Evolutionary conservation across 1,140 invertebrate genomes (phyloP).

Genomic region (Colletes latitarsis): DNA sequence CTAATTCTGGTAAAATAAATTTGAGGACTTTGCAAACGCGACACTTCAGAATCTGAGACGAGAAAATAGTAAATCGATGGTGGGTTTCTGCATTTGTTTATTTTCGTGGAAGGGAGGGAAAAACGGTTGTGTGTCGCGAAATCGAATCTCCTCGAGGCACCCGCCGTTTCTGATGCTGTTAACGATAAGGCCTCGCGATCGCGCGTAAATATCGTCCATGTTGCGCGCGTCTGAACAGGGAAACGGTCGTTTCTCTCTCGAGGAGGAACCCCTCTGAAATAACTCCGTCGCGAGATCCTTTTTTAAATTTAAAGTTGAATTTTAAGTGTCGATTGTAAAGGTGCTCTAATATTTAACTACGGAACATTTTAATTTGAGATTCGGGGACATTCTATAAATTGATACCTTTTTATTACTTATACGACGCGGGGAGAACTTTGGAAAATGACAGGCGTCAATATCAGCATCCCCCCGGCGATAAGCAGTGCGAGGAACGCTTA

Average conservation of each 20-base stretch:
- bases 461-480: constrained; percentile 29
- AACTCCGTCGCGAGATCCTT: background rate
- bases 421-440: constrained; percentile 20
- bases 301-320: too few species aligned
- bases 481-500: constrained; percentile 20
- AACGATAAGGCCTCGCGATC: constrained; percentile 25
- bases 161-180: constrained; percentile 1
- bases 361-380: too few species aligned
- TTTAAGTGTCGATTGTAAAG: too few species aligned
- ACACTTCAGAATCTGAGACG: too few species aligned
- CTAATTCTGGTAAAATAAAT: too few species aligned
- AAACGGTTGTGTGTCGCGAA: constrained; percentile 15
- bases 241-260: background rate
- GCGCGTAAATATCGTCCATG: constrained; percentile 9
- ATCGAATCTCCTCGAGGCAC: constrained; percentile 25
- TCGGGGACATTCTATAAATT: too few species aligned
- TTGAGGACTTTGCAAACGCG: too few species aligned
- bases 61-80: too few species aligned
- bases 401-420: too few species aligned
- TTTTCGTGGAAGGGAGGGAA: background rate
- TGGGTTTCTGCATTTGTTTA: too few species aligned
- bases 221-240: background rate
- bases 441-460: constrained; percentile 51
- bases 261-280: background rate
- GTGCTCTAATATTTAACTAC: too few species aligned